A percentile compares a stretch with the other conserved stretches of the same genome.
These are phyloP conservation scores for Brachyrhaphis roseni DNA, from an alignment of 2,797 vertebrate genomes.

Conservation along the genomic window DNA sequence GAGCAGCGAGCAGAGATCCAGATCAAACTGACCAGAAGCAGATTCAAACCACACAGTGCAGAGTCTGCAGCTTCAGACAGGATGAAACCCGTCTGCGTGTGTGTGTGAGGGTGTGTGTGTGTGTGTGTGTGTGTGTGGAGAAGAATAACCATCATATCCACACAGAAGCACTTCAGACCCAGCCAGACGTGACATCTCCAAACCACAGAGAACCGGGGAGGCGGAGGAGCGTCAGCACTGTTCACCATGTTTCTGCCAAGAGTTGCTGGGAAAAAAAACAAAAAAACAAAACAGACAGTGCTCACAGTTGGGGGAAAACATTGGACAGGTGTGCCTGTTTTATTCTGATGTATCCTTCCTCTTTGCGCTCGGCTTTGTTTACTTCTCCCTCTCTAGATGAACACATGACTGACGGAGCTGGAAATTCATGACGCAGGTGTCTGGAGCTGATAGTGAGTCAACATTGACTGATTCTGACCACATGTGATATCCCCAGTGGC, in stretches of 20 bases:
- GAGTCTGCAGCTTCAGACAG: conserved; percentile 40
- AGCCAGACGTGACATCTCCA: conserved; percentile 63
- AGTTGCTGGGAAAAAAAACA: conserved; percentile 26
- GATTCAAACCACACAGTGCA: conserved; percentile 34
- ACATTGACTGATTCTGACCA: conserved; percentile 19
- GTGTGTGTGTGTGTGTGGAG: background rate
- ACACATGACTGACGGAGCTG: conserved; percentile 44
- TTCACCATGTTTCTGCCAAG: conserved; percentile 39
- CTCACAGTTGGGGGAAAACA: conserved; percentile 62
- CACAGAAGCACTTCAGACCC: conserved; percentile 61
- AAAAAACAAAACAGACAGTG: conserved; percentile 41
- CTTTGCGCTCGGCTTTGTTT: conserved; percentile 42
- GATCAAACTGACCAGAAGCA: conserved; percentile 49
- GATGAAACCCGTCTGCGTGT: conserved; percentile 36
- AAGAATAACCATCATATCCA: conserved; percentile 57
- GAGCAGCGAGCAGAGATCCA: conserved; percentile 34
- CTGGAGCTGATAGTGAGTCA: conserved; percentile 33
- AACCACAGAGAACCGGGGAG: conserved; percentile 40
- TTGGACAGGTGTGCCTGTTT: conserved; percentile 50
- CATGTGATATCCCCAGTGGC: conserved; percentile 37
- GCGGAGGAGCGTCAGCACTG: conserved; percentile 10
- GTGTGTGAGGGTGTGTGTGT: background rate
- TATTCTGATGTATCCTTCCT: conserved; percentile 31
- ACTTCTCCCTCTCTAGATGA: conserved; percentile 42
- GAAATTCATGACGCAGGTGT: conserved; percentile 38